Percentiles rank a stretch among this genome's conserved stretches.
phyloP scores from a whole-genome alignment of 2,113 vertebrate species.

The Gallinago media region DNA sequence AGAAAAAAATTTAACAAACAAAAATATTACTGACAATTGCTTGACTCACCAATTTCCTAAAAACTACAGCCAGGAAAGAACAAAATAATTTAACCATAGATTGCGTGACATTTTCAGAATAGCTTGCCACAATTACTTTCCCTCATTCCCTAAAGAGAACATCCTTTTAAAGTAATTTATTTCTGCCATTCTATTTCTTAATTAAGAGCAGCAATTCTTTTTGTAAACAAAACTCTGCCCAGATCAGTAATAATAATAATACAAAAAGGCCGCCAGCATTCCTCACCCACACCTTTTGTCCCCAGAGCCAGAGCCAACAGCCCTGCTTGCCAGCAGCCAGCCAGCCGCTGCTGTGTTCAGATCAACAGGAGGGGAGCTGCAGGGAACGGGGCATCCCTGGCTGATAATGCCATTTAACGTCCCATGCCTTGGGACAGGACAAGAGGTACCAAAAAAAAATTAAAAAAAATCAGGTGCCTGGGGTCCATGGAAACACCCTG shows the following conservation, averaged over 20 bases:
- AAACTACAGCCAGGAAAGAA: slow-evolving; percentile 18
- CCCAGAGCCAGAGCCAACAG: not conserved
- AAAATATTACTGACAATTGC: slow-evolving; percentile 16
- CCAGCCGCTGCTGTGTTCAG: not conserved
- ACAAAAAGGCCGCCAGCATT: not conserved
- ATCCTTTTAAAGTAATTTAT: not conserved
- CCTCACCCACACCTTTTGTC: not conserved
- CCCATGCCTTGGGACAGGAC: not conserved
- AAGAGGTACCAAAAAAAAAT: not conserved
- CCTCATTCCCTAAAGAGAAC: not conserved
- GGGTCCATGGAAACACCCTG: not conserved
- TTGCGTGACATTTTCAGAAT: not conserved
- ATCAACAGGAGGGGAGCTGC: not conserved
- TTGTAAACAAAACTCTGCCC: not conserved
- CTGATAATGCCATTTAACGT: not conserved
- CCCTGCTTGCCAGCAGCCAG: not conserved
- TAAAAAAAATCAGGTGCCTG: not conserved
- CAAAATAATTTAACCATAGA: not conserved
- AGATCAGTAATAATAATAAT: not conserved
- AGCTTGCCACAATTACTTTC: not conserved
- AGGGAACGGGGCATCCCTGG: rapidly evolving
- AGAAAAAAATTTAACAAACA: not conserved
- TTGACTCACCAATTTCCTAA: slow-evolving; percentile 9
- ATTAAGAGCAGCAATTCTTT: not conserved
- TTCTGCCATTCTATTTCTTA: not conserved